A percentile compares a stretch with the other conserved stretches of the same genome.
phyloP scores from a whole-genome alignment of 2,888 invertebrate species.

The Cylindroiulus punctatus region DNA sequence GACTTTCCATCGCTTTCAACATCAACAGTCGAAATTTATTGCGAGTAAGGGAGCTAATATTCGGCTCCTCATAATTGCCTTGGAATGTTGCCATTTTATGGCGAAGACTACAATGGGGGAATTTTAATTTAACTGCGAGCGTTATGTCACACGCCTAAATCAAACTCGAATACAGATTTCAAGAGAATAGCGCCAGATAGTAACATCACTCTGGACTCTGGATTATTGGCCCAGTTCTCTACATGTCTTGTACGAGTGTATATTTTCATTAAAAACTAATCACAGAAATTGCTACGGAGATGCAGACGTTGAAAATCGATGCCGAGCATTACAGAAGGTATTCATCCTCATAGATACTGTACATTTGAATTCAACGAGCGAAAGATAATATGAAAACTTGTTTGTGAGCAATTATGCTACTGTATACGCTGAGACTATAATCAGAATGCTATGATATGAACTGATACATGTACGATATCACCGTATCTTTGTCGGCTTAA shows the following conservation, averaged over 20 bases:
- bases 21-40: conserved; percentile 49
- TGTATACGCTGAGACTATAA: too few relatives aligned
- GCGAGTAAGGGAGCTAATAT: conserved; percentile 46
- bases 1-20: conserved; percentile 35
- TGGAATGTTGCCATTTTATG: conserved; percentile 49
- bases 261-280: not conserved
- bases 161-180: too few relatives aligned
- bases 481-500: too few relatives aligned
- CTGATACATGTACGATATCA: too few relatives aligned
- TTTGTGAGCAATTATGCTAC: too few relatives aligned
- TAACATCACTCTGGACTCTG: not conserved
- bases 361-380: too few relatives aligned
- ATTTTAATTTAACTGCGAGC: not conserved
- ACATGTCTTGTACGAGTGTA: not conserved
- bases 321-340: not conserved
- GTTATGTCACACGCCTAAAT: not conserved
- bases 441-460: too few relatives aligned
- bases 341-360: not conserved
- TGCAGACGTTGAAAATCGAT: not conserved
- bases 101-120: not conserved
- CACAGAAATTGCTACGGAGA: not conserved
- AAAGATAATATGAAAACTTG: too few relatives aligned
- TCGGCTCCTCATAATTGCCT: conserved; percentile 43
- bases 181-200: not conserved
- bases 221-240: not conserved